A percentile compares a stretch with the other conserved stretches of the same genome.
phyloP scores from a whole-genome alignment of 1,140 invertebrate species.

The Varroa destructor region DNA sequence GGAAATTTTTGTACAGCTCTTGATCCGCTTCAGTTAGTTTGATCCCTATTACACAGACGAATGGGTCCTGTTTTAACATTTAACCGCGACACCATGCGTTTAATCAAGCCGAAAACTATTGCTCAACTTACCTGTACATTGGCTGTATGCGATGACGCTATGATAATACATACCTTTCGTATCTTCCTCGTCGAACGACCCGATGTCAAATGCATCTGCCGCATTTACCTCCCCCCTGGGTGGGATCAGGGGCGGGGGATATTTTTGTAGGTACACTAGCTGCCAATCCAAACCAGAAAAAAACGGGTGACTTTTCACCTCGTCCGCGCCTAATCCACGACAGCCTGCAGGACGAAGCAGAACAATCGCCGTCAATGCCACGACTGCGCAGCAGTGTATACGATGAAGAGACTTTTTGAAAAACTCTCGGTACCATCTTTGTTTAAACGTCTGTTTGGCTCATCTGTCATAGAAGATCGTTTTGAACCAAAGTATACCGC shows the following conservation, averaged over 20 bases:
- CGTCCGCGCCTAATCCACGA: slow-evolving; percentile 57
- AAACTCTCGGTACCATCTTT: no score
- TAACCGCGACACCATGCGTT: no score
- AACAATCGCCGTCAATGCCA: no score
- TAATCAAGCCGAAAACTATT: no score
- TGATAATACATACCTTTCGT: slow-evolving; percentile 85
- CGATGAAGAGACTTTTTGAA: no score
- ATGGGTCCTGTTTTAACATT: neutral
- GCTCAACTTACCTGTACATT: no score
- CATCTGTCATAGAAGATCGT: no score
- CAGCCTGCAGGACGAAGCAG: neutral
- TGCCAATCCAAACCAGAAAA: slow-evolving; percentile 98
- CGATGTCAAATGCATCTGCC: slow-evolving; percentile 98
- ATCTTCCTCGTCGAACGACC: slow-evolving; percentile 99
- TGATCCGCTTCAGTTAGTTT: slow-evolving; percentile 88
- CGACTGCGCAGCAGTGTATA: slow-evolving; percentile 23
- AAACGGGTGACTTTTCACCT: slow-evolving; percentile 93
- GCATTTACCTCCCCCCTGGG: slow-evolving; percentile 98
- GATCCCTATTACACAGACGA: slow-evolving; percentile 30
- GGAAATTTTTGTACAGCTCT: slow-evolving; percentile 96
- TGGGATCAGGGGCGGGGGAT: slow-evolving; percentile 91
- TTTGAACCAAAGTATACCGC: no score
- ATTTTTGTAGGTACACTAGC: slow-evolving; percentile 93
- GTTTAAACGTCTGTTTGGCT: no score
- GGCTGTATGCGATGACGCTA: neutral